Base-by-base conservation (phyloP, 2,888 invertebrate species). In the Ormyrus labotus region DNA sequence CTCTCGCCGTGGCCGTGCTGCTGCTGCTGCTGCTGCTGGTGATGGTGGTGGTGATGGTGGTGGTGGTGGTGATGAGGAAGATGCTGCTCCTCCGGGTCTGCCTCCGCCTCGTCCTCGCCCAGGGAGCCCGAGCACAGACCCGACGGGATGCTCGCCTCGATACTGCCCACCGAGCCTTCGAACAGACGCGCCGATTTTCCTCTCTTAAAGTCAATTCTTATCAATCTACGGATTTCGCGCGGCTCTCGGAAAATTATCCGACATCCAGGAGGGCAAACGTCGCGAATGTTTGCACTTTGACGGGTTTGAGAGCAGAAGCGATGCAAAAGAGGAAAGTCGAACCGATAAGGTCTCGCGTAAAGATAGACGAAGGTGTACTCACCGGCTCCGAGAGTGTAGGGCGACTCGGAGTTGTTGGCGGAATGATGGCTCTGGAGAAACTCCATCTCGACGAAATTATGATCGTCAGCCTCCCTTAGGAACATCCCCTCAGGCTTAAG, bases 351-450 rank as follows among this genome's bases (percentile, higher is more conserved):
- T 0, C 19, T 19, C 19, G 19, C 19, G 19, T 10, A 13, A 5
- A 8, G 57, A 69, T 55, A 47, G 34, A 0, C 70, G 50, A 67
- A 50, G 48, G 68, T 55, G 34, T 51, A 78, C 84, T 84, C 84
- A 90, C 90, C 90, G 87, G 89, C 87, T 81, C 89, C 88, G 80
- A 90, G 89, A 79, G 89, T 90, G 82, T 90, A 90, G 76, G 89
- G 88, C 84, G 90, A 85, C 85, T 90, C 90, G 86, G 90, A 88
- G 89, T 86, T 90, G 90, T 89, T 90, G 84, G 89, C 88, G 85
- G 90, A 86, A 86, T 90, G 90, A 85, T 90, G 90, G 87, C 90
- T 91, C 88, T 90, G 90, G 85, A 91, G 90, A 87, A 90, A 91
- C 90, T 91, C 90, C 90, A 91, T 91, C 89, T 90, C 90, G 88